phyloP scores from a whole-genome alignment of 1,140 invertebrate species.

The Drosophila ambigua region DNA sequence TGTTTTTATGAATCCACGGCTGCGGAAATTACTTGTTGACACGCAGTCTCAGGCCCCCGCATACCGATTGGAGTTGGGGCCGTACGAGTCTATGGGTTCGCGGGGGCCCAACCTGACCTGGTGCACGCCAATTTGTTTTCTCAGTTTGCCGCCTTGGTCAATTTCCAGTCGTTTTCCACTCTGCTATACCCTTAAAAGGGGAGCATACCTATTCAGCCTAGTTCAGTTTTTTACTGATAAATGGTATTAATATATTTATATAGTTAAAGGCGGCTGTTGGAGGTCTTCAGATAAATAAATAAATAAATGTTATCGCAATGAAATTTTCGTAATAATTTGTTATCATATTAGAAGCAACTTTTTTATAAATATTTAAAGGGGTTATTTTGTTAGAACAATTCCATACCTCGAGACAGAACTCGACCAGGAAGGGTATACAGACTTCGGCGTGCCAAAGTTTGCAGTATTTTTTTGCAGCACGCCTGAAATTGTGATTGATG shows the following conservation, averaged over 20 bases:
- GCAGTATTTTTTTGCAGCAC: conserved; percentile 4
- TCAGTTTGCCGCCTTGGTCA: conserved; percentile 57
- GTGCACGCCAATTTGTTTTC: conserved; percentile 71
- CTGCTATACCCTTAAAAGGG: neutral
- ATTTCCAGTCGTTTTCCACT: conserved; percentile 23
- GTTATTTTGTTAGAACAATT: no score
- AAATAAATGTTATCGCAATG: no score
- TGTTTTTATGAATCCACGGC: conserved; percentile 52
- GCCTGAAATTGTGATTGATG: conserved; percentile 69
- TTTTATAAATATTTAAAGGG: no score
- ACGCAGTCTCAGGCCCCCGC: conserved; percentile 51
- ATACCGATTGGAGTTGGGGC: neutral
- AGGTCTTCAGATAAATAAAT: no score
- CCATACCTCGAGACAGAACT: no score
- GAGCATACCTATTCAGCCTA: no score
- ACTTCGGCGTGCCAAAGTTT: neutral
- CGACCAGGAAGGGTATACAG: no score
- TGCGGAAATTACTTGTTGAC: conserved; percentile 79
- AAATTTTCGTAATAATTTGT: no score
- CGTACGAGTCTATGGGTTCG: conserved; percentile 3
- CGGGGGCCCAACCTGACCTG: conserved; percentile 67
- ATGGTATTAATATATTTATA: no score
- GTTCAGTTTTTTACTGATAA: no score
- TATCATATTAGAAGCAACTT: no score
- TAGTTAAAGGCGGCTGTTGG: no score